Percentiles rank a stretch among this genome's conserved stretches.
phyloP scores from a whole-genome alignment of 2,113 vertebrate species.

The Cervus canadensis region DNA sequence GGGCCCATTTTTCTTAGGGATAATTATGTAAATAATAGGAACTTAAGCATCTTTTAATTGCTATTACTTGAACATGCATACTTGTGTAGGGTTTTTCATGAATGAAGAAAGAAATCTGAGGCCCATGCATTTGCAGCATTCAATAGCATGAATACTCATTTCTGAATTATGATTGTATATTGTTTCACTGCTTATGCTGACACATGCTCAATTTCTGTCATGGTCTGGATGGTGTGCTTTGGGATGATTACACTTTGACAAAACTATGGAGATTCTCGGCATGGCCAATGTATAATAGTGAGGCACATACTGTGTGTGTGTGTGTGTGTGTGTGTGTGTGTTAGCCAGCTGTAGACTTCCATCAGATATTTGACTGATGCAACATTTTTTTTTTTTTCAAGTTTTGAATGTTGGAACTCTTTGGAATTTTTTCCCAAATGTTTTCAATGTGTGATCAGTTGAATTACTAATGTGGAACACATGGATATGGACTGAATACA shows the following conservation, averaged over 20 bases:
- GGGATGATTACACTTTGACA: conserved; percentile 49
- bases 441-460: neutral
- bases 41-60: neutral
- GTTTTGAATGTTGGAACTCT: neutral
- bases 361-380: neutral
- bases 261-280: conserved; percentile 9
- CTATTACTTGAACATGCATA: conserved; percentile 13
- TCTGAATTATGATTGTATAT: conserved; percentile 61
- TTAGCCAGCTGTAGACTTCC: neutral
- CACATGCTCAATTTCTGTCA: conserved; percentile 7
- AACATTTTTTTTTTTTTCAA: neutral
- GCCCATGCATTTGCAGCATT: conserved; percentile 44
- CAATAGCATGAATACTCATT: conserved; percentile 16
- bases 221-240: neutral
- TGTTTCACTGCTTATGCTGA: conserved; percentile 51
- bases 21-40: conserved; percentile 41
- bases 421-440: neutral
- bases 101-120: neutral
- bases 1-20: neutral
- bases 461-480: neutral
- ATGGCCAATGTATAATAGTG: neutral
- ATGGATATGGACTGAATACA: neutral
- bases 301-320: neutral
- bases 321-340: neutral
- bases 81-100: conserved; percentile 12